Base-by-base conservation (phyloP, 1,140 invertebrate genomes). In the Portunus trituberculatus region DNA sequence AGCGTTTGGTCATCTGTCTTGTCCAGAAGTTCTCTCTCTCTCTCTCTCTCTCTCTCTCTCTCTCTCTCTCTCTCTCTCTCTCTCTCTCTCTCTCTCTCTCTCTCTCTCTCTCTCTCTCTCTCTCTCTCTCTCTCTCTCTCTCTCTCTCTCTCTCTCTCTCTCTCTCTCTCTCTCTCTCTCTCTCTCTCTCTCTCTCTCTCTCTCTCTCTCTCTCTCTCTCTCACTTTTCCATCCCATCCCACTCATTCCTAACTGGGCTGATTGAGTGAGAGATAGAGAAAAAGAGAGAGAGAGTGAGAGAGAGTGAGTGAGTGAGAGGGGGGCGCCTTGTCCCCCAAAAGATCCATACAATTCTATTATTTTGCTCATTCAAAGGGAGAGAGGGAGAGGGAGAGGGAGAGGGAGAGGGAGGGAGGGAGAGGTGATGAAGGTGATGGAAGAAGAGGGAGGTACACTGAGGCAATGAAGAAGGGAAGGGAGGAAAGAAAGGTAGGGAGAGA, bases 141-240 rank as follows among this genome's bases (percentile, higher is more conserved):
- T 86, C n/a, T 86, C 83, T 86, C 92, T 88, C 31, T 94, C 93
- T 89, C 93, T 76, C 29, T 45, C 67, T 10, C 29, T 32, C 45
- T 10, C 16, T 8, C 16, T 0, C 25, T 10, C 83, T n/a, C 31
- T 12, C 31, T 28, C n/a, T 12, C 31, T 1, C 14, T 12, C 28
- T 28, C 8, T n/a, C 20, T 28, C 8, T 48, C 82, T 7, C 20
- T 48, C 92, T 86, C 28, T 48, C 39, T 93, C 39, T 52, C 83
- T 86, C 45, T 48, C 31, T 93, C 45, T 86, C n/a, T 86, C 83
- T 86, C 92, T 88, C 31, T 94, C 93, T 89, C 93, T 76, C 29
- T 45, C 67, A 29, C 29, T 32, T 28, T 83, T 39, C 29, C 83
- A 8, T 12, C 67, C 31, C 29, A 39, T 31, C 82, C 32, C 20